Base-by-base conservation (phyloP, 2,888 invertebrate genomes). In the Troglohyphantes excavatus region DNA sequence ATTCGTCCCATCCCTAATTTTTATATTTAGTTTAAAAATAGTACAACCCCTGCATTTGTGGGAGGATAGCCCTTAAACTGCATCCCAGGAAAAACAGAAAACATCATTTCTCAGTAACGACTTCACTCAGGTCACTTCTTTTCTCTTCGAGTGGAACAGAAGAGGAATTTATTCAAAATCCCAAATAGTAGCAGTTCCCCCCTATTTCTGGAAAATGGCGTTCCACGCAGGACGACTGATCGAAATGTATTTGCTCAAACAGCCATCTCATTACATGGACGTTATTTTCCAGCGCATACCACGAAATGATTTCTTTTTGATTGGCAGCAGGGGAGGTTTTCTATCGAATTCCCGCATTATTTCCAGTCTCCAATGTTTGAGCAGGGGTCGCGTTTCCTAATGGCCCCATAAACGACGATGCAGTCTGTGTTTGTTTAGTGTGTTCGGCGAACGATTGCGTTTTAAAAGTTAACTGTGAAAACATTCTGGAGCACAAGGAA, bases 341-440 rank as follows among this genome's bases (percentile, higher is more conserved):
- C 39, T 78, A 78, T 78, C 78, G 78, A 29, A 61, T 76, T 76
- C 76, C 76, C 76, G 76, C 78, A 78, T 78, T 78, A 63, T 63
- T 78, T 78, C 63, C 78, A 19, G 63, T 6, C 53, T 53, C 53
- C 43, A 21, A 43, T 82, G 81, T 79, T 79, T 79, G 81, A 53
- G 21, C 67, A 81, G 70, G 9, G 65, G 43, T 59, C 68, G 68
- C 61, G 59, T 72, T 82, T 70, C 59, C 82, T 82, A 70, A 82
- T 82, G 82, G 82, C 39, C n/a, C 70, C 82, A 82, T 82, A 82
- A 82, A 82, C 70, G 82, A 46, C 67, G 26, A 27, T 23, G 46
- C 27, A 46, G 81, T 70, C 82, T 29, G 61, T 70, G 39, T 82
- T 82, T 82, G 61, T 82, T 82, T 82, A 53, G 53, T 82, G 82